Conservation (phyloP, 2,113 vertebrate species). For the Bombycilla garrulus region DNA sequence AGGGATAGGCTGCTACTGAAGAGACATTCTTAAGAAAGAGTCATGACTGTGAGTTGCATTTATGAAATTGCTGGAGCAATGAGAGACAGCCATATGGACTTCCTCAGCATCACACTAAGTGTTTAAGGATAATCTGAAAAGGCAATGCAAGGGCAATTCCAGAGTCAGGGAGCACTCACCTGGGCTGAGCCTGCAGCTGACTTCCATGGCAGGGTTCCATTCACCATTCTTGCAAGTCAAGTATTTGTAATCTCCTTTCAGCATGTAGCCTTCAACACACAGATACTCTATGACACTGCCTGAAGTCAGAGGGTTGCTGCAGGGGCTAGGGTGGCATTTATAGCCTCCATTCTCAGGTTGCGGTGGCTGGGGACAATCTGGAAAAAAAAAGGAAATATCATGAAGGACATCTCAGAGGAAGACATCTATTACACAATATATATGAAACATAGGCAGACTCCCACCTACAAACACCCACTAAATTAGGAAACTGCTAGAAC, state of each 20-base stretch:
- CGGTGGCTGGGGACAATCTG: constrained; percentile 90
- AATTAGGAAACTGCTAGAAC: neutral
- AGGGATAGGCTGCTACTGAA: neutral
- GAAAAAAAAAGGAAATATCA: neutral
- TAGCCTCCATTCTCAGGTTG: constrained; percentile 96
- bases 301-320: constrained; percentile 82
- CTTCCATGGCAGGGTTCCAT: constrained; percentile 93
- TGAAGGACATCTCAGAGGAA: neutral
- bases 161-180: constrained; percentile 72
- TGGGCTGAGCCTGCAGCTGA: constrained; percentile 90
- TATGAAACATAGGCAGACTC: neutral
- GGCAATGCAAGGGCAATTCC: neutral
- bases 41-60: neutral
- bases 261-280: constrained; percentile 91
- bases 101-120: neutral
- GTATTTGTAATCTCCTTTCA: constrained; percentile 96
- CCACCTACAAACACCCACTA: neutral
- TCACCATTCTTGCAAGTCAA: constrained; percentile 94
- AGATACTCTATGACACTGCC: constrained; percentile 96
- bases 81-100: neutral
- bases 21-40: neutral
- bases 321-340: constrained; percentile 91
- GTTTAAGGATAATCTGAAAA: neutral
- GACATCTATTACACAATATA: neutral
- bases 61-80: neutral